phyloP scores from a whole-genome alignment of 2,797 vertebrate species.

The Hybognathus amarus region DNA sequence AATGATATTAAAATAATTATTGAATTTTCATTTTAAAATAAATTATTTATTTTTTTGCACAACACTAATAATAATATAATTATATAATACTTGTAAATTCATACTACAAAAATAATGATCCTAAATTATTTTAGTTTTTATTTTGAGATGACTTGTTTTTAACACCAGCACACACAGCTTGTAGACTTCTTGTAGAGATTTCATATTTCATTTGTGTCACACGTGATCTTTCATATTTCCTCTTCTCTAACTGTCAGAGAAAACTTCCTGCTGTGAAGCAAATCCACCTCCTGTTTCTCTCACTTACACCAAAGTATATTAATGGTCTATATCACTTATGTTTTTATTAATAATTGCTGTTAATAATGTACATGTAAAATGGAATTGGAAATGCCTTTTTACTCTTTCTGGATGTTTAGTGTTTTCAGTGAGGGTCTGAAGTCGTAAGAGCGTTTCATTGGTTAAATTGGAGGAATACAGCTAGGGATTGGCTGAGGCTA shows the following conservation, averaged over 20 bases:
- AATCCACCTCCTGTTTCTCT: background rate
- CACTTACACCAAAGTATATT: background rate
- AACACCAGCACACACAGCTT: background rate
- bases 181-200: too few relatives aligned
- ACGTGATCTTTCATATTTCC: background rate
- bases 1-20: too few relatives aligned
- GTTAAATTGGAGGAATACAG: background rate
- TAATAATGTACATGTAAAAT: background rate
- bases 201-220: background rate
- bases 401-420: background rate
- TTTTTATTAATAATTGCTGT: background rate
- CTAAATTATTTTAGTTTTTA: background rate
- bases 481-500: too few relatives aligned
- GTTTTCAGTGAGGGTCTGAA: too few relatives aligned
- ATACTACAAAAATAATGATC: background rate
- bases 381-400: background rate
- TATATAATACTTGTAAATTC: background rate
- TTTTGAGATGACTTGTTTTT: background rate
- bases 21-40: too few relatives aligned
- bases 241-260: background rate
- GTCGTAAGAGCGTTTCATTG: background rate
- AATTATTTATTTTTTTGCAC: too few relatives aligned
- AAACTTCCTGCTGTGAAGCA: background rate
- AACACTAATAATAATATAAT: too few relatives aligned
- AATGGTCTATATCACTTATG: background rate